phyloP scores from a whole-genome alignment of 2,888 invertebrate genomes.

The Lycaena phlaeas region DNA sequence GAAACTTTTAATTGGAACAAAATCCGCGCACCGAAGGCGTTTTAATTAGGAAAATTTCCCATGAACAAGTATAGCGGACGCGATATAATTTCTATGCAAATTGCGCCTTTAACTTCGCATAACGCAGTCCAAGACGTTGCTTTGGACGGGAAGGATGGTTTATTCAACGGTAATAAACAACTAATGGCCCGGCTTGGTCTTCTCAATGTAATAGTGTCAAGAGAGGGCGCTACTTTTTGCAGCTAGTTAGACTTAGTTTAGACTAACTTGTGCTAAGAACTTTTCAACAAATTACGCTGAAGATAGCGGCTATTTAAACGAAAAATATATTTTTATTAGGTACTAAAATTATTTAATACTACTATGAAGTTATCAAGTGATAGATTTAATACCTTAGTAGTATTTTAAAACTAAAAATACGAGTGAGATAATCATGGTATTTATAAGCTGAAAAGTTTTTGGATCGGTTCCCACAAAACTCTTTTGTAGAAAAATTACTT shows the following conservation, averaged over 20 bases:
- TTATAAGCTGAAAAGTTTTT: too few species aligned
- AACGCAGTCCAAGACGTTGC: conserved; percentile 35
- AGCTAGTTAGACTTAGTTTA: not conserved
- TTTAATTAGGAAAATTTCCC: conserved; percentile 70
- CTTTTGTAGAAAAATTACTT: too few species aligned
- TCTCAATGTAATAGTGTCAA: not conserved
- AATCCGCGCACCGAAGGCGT: conserved; percentile 64
- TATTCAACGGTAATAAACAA: conserved; percentile 18
- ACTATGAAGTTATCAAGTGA: too few species aligned
- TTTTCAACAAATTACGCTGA: too few species aligned
- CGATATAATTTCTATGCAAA: conserved; percentile 72
- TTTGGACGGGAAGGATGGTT: conserved; percentile 27
- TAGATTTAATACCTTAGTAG: too few species aligned
- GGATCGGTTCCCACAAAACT: too few species aligned
- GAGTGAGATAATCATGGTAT: too few species aligned
- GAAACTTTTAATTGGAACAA: conserved; percentile 70
- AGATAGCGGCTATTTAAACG: too few species aligned
- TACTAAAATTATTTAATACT: too few species aligned
- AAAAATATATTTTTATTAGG: too few species aligned
- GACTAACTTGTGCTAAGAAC: too few species aligned
- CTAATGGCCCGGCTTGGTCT: conserved; percentile 4
- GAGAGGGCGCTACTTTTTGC: not conserved
- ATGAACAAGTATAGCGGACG: conserved; percentile 57
- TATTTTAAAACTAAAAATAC: too few species aligned
- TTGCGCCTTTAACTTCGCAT: conserved; percentile 65